Evolutionary conservation across 1,140 invertebrate genomes (phyloP).

Genomic region (Ladona fulva): DNA sequence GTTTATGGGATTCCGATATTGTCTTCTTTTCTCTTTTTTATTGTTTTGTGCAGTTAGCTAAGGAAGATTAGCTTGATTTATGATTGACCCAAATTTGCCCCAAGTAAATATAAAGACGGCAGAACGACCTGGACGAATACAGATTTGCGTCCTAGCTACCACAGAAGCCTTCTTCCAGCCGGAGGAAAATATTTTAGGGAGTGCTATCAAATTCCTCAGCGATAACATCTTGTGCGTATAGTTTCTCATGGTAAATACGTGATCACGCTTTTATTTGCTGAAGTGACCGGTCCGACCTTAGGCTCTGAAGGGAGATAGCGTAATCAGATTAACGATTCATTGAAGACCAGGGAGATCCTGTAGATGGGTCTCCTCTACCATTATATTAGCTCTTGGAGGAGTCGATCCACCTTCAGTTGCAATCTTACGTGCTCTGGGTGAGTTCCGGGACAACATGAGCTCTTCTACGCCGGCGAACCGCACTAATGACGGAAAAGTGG

Average conservation of each 20-base stretch:
- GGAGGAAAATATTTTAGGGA: not conserved
- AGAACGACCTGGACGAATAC: too few species aligned
- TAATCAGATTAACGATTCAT: not conserved
- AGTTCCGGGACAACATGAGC: not conserved
- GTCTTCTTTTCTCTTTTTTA: too few species aligned
- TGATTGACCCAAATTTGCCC: too few species aligned
- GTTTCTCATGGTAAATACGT: not conserved
- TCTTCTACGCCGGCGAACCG: not conserved
- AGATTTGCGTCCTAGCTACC: too few species aligned
- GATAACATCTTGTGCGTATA: not conserved
- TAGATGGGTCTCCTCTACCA: not conserved
- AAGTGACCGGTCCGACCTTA: not conserved
- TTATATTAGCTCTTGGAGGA: not conserved
- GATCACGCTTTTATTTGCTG: not conserved
- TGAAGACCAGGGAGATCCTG: not conserved
- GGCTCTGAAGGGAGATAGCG: not conserved
- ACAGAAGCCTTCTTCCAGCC: too few species aligned
- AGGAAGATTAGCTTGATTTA: too few species aligned
- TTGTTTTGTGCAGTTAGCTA: too few species aligned
- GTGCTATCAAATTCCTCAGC: not conserved
- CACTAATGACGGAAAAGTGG: not conserved
- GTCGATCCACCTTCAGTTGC: not conserved
- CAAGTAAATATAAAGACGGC: too few species aligned
- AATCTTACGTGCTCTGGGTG: not conserved
- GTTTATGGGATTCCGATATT: too few species aligned